Evolutionary conservation across 2,113 vertebrate species (phyloP).

Genomic region (Oplegnathus fasciatus): DNA sequence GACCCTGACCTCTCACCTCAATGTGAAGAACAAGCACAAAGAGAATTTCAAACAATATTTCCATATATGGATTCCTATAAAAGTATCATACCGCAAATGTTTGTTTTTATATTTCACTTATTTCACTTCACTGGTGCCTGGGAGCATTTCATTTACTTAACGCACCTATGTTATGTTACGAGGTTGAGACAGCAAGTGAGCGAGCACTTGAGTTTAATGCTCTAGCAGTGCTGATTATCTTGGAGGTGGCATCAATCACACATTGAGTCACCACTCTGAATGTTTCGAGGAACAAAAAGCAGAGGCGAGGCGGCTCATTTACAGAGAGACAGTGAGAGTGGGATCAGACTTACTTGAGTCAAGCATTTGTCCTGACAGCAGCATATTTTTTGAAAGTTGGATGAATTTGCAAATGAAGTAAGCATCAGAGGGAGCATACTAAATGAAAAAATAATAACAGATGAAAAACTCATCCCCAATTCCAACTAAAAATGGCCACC

Average conservation of each 20-base stretch:
- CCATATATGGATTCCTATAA: not conserved
- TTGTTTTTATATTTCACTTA: not conserved
- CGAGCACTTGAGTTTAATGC: slow-evolving; percentile 24
- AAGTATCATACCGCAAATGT: not conserved
- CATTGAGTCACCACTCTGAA: slow-evolving; percentile 9
- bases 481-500: slow-evolving; percentile 33
- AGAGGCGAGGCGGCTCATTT: slow-evolving; percentile 16
- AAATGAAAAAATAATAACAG: slow-evolving; percentile 26
- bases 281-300: slow-evolving; percentile 32
- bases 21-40: not conserved
- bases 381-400: slow-evolving; percentile 45
- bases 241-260: slow-evolving; percentile 42
- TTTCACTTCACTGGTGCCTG: not conserved
- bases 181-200: slow-evolving; percentile 22
- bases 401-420: slow-evolving; percentile 32
- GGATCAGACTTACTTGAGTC: slow-evolving; percentile 32
- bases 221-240: slow-evolving; percentile 36
- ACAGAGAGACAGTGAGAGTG: slow-evolving; percentile 3
- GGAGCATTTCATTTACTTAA: not conserved
- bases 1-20: slow-evolving; percentile 10
- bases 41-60: slow-evolving; percentile 1
- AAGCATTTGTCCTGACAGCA: slow-evolving; percentile 36
- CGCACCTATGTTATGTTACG: not conserved
- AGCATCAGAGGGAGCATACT: slow-evolving; percentile 1
- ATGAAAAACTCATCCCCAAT: slow-evolving; percentile 10